Evolutionary conservation across 2,113 vertebrate species (phyloP), one percentile per base, ranked within the genome.

Genomic region (Siniperca knerii): DNA sequence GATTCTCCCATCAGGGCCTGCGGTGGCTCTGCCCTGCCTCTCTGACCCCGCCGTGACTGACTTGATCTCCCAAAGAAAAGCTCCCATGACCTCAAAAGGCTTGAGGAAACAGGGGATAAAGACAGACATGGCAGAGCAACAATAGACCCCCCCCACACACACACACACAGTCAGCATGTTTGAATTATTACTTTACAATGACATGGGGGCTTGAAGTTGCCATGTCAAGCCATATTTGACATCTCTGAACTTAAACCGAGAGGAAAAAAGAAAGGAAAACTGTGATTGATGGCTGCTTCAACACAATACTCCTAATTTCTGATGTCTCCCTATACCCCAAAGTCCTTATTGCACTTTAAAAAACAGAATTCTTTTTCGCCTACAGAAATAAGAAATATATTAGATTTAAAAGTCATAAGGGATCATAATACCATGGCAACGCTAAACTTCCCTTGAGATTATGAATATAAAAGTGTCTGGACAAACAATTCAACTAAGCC

Each of bases 41-140:
- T 64, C 37, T 86, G 89, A 92, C 85, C 90, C 73, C 23, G 12
- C 61, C n/a, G 7, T 68, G 84, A 92, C 83, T 86, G 81, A 90
- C 76, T 79, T 73, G 77, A 83, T 85, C 35, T 79, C 46, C 57
- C 6, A 35, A 52, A 82, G 78, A 90, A 86, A 82, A 92, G 82
- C 83, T 90, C 71, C 80, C 61, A 35, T 89, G 89, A 91, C 86
- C 89, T 80, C 35, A 25, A 48, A 77, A 79, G 79, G 77, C 87
- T 87, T 4, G n/a, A 87, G 82, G 83, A 90, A 90, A 89, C 35
- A 25, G 71, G 55, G 67, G 85, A 83, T 83, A 78, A 86, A 90
- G 82, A 86, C 80, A 81, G 71, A 91, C 90, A 90, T 77, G 88
- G 25, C 61, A 64, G 76, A 54, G 61, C n/a, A 84, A 87, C 87